Conservation (phyloP, 92 coral and sea anemone species). For the Meandrina meandrites region DNA sequence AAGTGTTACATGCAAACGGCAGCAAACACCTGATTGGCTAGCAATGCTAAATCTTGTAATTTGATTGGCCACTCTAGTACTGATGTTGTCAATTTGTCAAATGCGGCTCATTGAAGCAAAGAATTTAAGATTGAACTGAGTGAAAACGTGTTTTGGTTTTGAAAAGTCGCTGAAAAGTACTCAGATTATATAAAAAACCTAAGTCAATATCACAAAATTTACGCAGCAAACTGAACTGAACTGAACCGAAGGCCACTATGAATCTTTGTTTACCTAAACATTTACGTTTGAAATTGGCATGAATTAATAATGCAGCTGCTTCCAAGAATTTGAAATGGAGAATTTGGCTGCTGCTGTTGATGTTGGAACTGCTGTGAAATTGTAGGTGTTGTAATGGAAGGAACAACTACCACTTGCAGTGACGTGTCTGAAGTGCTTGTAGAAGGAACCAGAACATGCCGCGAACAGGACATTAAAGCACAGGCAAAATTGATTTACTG, state of each 20-base stretch:
- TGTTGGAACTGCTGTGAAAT: slow-evolving; percentile 24
- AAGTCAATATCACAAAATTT: background rate
- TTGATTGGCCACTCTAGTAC: slow-evolving; percentile 17
- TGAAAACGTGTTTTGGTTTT: background rate
- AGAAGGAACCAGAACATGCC: slow-evolving; percentile 33
- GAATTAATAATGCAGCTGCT: no score
- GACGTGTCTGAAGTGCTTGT: slow-evolving; percentile 18
- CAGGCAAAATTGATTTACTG: slow-evolving; percentile 29
- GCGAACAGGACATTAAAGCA: slow-evolving; percentile 36
- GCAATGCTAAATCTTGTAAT: background rate
- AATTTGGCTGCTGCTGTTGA: slow-evolving; percentile 10
- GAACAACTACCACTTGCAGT: slow-evolving; percentile 9
- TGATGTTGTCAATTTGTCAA: background rate
- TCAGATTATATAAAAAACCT: background rate
- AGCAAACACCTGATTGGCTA: no score
- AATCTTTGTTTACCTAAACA: background rate
- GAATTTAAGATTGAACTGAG: background rate
- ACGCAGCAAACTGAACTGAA: background rate
- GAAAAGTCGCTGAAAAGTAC: background rate
- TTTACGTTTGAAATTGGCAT: no score
- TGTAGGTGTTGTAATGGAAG: slow-evolving; percentile 7
- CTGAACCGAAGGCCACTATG: slow-evolving; percentile 1
- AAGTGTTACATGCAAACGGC: background rate
- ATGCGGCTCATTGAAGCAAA: no score
- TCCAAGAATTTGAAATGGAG: no score